Evolutionary conservation across 2,113 vertebrate genomes (phyloP).

Genomic region (Xiphias gladius): DNA sequence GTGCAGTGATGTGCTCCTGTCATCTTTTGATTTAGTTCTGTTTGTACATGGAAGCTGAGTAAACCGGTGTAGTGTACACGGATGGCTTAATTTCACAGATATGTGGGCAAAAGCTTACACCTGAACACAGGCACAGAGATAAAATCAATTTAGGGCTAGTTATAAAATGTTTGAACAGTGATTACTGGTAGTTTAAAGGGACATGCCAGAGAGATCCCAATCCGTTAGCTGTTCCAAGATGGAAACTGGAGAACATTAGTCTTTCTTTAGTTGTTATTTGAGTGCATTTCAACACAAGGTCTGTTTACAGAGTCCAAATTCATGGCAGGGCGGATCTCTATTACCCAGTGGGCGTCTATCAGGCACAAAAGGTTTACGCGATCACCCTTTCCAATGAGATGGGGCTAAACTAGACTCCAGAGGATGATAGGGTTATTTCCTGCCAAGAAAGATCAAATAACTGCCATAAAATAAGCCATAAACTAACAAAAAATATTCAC

Average conservation of each 20-base stretch:
- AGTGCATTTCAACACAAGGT: not conserved
- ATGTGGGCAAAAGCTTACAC: constrained; percentile 1
- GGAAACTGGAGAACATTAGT: not conserved
- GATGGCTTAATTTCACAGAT: constrained; percentile 22
- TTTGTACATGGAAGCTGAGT: constrained; percentile 35
- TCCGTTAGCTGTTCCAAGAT: not conserved
- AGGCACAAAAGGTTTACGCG: not conserved
- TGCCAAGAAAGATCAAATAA: not conserved
- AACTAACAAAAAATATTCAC: not conserved
- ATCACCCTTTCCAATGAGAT: not conserved
- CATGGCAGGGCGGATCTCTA: not conserved
- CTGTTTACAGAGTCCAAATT: not conserved
- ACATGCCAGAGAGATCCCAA: not conserved
- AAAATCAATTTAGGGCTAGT: constrained; percentile 6
- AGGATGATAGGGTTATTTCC: not conserved
- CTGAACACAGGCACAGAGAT: not conserved
- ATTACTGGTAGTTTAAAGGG: not conserved
- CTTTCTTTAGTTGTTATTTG: not conserved
- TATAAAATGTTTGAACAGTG: constrained; percentile 9
- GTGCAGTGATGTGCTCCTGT: constrained; percentile 4
- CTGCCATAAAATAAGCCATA: no score
- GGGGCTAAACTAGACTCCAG: not conserved
- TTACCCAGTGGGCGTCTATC: not conserved
- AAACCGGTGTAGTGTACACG: constrained; percentile 21
- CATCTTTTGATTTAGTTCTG: constrained; percentile 25